Base-by-base conservation (phyloP, 2,888 invertebrate genomes). In the Aproaerema taeniolella region DNA sequence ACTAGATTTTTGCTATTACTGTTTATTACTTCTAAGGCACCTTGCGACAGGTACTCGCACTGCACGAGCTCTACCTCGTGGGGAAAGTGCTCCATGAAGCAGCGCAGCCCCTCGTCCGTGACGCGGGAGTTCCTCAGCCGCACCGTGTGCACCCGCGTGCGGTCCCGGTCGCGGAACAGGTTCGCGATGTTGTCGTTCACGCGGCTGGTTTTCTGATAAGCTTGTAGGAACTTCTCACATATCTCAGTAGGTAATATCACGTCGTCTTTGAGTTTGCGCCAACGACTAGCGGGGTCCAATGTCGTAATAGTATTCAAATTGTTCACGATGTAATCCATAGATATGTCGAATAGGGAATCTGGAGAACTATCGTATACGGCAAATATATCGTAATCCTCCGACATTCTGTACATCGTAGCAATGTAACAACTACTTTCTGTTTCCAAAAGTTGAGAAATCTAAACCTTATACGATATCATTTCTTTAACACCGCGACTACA, bases 21-120 rank as follows among this genome's bases (percentile, higher is more conserved):
- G 51, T 93, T 93, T 36, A 96, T 89, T 40, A 89, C 78, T 43
- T 90, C 88, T 45, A 95, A 86, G 13, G 91, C 89, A 13, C 79
- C 69, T 29, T 88, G 82, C 0, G 92, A 90, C 31, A 96, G 76
- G 47, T 89, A 88, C 46, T 89, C 88, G 67, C 95, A 95, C 55
- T 94, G 91, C 41, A 91, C 89, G 47, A 97, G 83, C 52, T 95
- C 93, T 33, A 97, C 76, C 47, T 93, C 92, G 9, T 88, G 78
- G 26, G 95, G 88, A 49, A 91, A 90, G 72, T 96, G 96, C 35
- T 88, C 88, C 69, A 94, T 80, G 10, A 97, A 76, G 37, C 89
- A 89, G 50, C 89, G 87, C 34, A 96, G 76, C 41, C 94, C 92
- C 44, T 88, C 81, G 65, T 94, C 92, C 7, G 91, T 92, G 31